Evolutionary conservation across 2,888 invertebrate species (phyloP).

Genomic region (Ypsolopha scabrella): DNA sequence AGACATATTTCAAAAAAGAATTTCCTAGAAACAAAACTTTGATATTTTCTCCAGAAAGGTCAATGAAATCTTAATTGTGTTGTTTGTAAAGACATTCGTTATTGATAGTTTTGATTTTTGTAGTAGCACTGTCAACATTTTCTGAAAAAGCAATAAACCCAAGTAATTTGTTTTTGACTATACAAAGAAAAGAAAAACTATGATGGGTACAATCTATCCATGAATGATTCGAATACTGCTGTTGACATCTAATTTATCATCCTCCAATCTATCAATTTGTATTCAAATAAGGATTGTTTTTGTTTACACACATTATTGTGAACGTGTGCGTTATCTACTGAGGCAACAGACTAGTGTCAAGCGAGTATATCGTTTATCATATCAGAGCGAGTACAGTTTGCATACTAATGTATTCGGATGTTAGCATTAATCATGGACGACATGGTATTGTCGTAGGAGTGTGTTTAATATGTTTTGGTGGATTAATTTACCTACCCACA

Average conservation of each 20-base stretch:
- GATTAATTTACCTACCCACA: too few relatives aligned
- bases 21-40: too few relatives aligned
- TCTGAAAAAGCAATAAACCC: too few relatives aligned
- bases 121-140: too few relatives aligned
- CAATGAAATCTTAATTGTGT: too few relatives aligned
- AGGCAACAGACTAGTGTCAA: background rate
- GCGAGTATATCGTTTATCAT: background rate
- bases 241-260: background rate
- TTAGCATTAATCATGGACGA: background rate
- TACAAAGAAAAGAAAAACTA: too few relatives aligned
- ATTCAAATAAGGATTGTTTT: background rate
- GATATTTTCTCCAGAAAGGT: too few relatives aligned
- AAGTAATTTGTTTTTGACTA: too few relatives aligned
- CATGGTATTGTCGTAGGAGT: background rate
- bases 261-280: background rate
- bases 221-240: background rate
- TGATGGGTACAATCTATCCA: too few relatives aligned
- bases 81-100: too few relatives aligned
- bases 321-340: background rate
- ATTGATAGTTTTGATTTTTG: too few relatives aligned
- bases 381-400: background rate
- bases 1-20: too few relatives aligned
- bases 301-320: background rate
- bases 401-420: constrained; percentile 1
- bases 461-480: background rate